These are phyloP conservation scores for Ommatoiulus sabulosus DNA, from an alignment of 2,888 invertebrate genomes.

Conservation along the genomic window DNA sequence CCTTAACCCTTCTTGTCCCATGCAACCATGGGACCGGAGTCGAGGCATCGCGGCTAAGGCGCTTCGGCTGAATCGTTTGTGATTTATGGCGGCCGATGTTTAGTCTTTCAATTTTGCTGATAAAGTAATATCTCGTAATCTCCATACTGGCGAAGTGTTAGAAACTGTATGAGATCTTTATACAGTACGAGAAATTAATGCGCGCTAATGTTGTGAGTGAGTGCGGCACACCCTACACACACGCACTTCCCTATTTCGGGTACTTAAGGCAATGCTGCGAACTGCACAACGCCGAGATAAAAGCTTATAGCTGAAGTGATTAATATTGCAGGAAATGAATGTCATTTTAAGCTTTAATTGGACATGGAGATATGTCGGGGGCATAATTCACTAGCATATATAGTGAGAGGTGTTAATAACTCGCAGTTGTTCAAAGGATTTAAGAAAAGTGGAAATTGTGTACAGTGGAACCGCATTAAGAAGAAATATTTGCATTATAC, in stretches of 20 bases:
- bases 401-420: too few species aligned
- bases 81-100: slow-evolving; percentile 4
- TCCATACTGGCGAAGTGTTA: background rate
- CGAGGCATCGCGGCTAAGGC: background rate
- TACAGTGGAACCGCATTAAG: too few species aligned
- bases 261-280: background rate
- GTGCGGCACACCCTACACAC: background rate
- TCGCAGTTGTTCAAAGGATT: too few species aligned
- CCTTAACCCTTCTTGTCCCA: slow-evolving; percentile 18
- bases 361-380: too few species aligned
- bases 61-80: background rate
- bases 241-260: background rate
- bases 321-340: slow-evolving; percentile 1
- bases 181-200: background rate
- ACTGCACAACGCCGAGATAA: background rate
- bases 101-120: slow-evolving; percentile 10
- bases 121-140: slow-evolving; percentile 4
- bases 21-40: background rate
- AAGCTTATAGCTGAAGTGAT: background rate
- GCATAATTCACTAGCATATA: too few species aligned
- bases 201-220: background rate
- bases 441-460: too few species aligned
- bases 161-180: background rate
- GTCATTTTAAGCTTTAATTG: background rate
- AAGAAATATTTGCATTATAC: too few species aligned